A percentile compares a stretch with the other conserved stretches of the same genome.
These are phyloP conservation scores for Morelia viridis DNA, from an alignment of 2,797 vertebrate genomes.

Conservation along the genomic window DNA sequence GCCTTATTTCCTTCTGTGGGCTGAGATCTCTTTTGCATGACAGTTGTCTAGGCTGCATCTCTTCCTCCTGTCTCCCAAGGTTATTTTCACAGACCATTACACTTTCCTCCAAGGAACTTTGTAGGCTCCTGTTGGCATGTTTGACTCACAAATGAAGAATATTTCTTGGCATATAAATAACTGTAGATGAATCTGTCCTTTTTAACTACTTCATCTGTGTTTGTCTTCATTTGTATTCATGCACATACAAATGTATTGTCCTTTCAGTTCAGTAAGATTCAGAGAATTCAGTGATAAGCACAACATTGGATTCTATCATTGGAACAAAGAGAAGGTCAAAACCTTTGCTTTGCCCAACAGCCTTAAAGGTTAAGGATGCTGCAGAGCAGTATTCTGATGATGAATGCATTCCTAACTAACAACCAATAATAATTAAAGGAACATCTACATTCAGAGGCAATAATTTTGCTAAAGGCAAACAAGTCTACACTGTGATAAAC, in stretches of 20 bases:
- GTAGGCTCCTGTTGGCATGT: not conserved
- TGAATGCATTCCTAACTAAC: not conserved
- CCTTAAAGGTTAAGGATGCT: constrained; percentile 4
- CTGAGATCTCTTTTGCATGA: not conserved
- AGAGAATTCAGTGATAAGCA: constrained; percentile 28
- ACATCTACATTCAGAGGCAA: not conserved
- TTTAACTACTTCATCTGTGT: not conserved
- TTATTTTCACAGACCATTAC: not conserved
- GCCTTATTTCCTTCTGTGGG: not conserved
- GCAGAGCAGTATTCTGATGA: not conserved
- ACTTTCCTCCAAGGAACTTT: not conserved
- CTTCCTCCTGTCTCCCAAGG: not conserved
- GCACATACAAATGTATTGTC: not conserved
- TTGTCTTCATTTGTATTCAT: not conserved
- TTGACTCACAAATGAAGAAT: not conserved
- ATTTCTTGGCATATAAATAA: constrained; percentile 27
- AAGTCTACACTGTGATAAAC: not conserved
- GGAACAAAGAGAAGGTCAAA: constrained; percentile 16
- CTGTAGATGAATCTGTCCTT: constrained; percentile 1
- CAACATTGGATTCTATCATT: constrained; percentile 13
- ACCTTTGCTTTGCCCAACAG: not conserved
- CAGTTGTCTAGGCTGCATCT: not conserved
- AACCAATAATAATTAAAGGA: not conserved
- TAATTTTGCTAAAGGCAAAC: not conserved
- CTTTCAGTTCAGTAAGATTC: constrained; percentile 30